A percentile compares a stretch with the other conserved stretches of the same genome.
These are phyloP conservation scores for Sarcophilus harrisii DNA, from an alignment of 2,797 vertebrate species.

Conservation along the genomic window DNA sequence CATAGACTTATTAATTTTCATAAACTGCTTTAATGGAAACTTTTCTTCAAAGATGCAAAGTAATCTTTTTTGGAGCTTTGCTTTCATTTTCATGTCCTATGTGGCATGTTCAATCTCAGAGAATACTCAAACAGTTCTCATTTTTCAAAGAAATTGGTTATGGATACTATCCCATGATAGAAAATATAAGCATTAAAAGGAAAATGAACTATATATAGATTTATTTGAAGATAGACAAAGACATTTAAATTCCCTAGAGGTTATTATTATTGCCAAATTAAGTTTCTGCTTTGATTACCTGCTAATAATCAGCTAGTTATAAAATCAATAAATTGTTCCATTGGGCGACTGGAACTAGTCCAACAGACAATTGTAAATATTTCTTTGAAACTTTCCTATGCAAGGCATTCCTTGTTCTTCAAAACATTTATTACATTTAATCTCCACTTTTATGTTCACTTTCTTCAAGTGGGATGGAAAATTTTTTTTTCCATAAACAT, in stretches of 20 bases:
- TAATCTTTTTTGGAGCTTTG: slow-evolving; percentile 80
- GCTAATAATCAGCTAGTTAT: slow-evolving; percentile 69
- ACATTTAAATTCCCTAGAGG: slow-evolving; percentile 75
- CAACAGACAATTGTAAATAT: slow-evolving; percentile 72
- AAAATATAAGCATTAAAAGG: slow-evolving; percentile 61
- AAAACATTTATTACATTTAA: slow-evolving; percentile 60
- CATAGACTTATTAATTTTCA: slow-evolving; percentile 84
- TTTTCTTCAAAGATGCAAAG: slow-evolving; percentile 75
- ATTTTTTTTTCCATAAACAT: slow-evolving; percentile 59
- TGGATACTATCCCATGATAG: slow-evolving; percentile 67
- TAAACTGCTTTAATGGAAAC: slow-evolving; percentile 82
- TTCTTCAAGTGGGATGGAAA: slow-evolving; percentile 41
- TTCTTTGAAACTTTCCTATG: slow-evolving; percentile 61
- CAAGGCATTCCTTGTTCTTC: slow-evolving; percentile 8
- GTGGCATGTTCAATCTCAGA: slow-evolving; percentile 74
- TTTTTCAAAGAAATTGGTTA: slow-evolving; percentile 77
- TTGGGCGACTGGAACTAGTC: background rate
- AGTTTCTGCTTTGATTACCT: slow-evolving; percentile 74
- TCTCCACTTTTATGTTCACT: slow-evolving; percentile 60
- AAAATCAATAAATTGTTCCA: slow-evolving; percentile 66
- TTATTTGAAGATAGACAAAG: slow-evolving; percentile 71
- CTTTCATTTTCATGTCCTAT: slow-evolving; percentile 75
- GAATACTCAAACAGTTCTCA: slow-evolving; percentile 75
- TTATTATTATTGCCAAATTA: slow-evolving; percentile 81
- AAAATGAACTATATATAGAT: slow-evolving; percentile 75